Percentiles rank a stretch among this genome's conserved stretches.
Evolutionary conservation across 1,140 invertebrate genomes (phyloP).

Genomic region (Drosophila oshimai): DNA sequence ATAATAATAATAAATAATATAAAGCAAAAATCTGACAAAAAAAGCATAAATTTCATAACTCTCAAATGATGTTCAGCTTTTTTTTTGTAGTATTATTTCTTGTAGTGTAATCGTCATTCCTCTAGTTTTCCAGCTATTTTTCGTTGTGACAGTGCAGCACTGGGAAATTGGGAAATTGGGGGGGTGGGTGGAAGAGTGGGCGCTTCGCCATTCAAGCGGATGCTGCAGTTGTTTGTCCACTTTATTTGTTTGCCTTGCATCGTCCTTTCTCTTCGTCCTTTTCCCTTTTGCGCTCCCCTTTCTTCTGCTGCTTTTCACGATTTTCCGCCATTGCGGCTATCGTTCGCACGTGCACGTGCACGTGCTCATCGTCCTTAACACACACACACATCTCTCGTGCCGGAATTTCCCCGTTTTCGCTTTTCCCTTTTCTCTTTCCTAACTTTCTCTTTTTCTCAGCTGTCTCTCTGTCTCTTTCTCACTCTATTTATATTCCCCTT

Average conservation of each 20-base stretch:
- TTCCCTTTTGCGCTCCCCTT: not conserved
- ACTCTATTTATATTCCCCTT: too few relatives aligned
- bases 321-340: constrained; percentile 10
- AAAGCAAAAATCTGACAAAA: too few relatives aligned
- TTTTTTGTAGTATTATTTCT: not conserved
- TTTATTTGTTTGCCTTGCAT: constrained; percentile 41
- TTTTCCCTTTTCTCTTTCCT: too few relatives aligned
- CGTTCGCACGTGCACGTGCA: constrained; percentile 4
- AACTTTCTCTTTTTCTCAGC: not conserved
- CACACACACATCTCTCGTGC: too few relatives aligned
- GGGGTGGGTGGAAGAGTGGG: not conserved
- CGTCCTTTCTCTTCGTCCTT: constrained; percentile 1
- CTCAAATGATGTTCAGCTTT: not conserved
- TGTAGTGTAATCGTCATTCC: not conserved
- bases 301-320: not conserved
- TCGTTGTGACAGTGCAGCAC: not conserved
- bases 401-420: not conserved
- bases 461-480: not conserved
- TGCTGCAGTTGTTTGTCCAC: constrained; percentile 58
- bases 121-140: not conserved
- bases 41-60: too few relatives aligned
- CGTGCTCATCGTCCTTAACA: constrained; percentile 9
- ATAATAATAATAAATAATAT: too few relatives aligned
- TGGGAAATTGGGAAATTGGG: not conserved
- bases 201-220: constrained; percentile 34